These are phyloP conservation scores for Saccopteryx bilineata DNA, from an alignment of 2,113 vertebrate species.

Conservation along the genomic window DNA sequence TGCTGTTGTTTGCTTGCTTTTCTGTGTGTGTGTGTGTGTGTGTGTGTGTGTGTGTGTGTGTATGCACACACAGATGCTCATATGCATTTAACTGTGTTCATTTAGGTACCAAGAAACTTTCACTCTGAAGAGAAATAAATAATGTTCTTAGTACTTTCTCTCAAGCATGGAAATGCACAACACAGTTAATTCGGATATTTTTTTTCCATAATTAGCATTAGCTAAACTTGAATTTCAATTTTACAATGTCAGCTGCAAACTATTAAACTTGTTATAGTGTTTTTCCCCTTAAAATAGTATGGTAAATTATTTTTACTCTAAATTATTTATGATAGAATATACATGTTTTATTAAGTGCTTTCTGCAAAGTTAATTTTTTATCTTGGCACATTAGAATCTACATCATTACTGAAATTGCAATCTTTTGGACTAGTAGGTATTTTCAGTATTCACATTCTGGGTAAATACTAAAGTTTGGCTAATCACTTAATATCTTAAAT, in stretches of 20 bases:
- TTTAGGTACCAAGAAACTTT: not conserved
- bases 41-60: not conserved
- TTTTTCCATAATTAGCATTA: slow-evolving; percentile 52
- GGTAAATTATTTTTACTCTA: slow-evolving; percentile 62
- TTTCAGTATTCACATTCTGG: not conserved
- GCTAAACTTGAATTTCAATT: slow-evolving; percentile 59
- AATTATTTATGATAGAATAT: slow-evolving; percentile 63
- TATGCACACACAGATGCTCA: not conserved
- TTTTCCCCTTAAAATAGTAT: not conserved
- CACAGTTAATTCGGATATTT: slow-evolving; percentile 60
- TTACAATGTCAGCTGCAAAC: slow-evolving; percentile 67
- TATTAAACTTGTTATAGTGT: slow-evolving; percentile 26
- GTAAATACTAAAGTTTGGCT: not conserved
- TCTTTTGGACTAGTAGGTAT: not conserved
- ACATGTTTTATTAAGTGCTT: slow-evolving; percentile 60
- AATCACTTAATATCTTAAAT: not conserved
- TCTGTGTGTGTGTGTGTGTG: not conserved
- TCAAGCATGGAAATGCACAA: slow-evolving; percentile 58
- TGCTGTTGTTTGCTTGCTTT: not conserved
- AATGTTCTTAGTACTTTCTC: not conserved
- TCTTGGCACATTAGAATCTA: slow-evolving; percentile 32
- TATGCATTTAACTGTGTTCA: not conserved
- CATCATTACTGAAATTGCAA: slow-evolving; percentile 13
- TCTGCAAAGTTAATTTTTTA: slow-evolving; percentile 63
- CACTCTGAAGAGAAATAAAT: slow-evolving; percentile 17